A percentile compares a stretch with the other conserved stretches of the same genome.
phyloP scores from a whole-genome alignment of 2,797 vertebrate species.

The Ambastaia sidthimunki region DNA sequence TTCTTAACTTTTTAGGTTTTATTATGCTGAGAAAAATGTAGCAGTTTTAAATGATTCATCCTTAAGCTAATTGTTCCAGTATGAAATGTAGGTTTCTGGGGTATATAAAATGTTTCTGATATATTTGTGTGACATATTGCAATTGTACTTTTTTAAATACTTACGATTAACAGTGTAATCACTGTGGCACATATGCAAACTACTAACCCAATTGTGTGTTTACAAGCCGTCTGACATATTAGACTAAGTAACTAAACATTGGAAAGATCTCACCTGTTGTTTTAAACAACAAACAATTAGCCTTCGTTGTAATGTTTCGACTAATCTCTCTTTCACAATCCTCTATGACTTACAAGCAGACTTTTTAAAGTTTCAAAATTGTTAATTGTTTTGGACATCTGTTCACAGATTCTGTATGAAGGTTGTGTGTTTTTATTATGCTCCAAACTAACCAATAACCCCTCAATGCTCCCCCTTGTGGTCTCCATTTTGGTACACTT shows the following conservation, averaged over 20 bases:
- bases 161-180: slow-evolving; percentile 12
- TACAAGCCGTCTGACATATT: slow-evolving; percentile 5
- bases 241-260: neutral
- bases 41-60: slow-evolving; percentile 29
- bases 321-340: neutral
- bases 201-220: slow-evolving; percentile 18
- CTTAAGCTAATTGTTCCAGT: neutral
- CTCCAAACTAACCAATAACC: slow-evolving; percentile 58
- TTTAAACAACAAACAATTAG: neutral
- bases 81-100: slow-evolving; percentile 5
- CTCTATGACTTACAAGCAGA: neutral
- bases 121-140: slow-evolving; percentile 29
- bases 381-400: slow-evolving; percentile 24
- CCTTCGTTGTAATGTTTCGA: neutral
- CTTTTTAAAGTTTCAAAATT: slow-evolving; percentile 30
- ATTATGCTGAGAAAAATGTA: neutral
- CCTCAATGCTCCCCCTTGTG: slow-evolving; percentile 54
- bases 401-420: slow-evolving; percentile 33
- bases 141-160: slow-evolving; percentile 18
- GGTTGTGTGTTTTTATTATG: slow-evolving; percentile 36
- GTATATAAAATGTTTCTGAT: slow-evolving; percentile 1
- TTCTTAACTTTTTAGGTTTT: slow-evolving; percentile 8
- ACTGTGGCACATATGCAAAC: slow-evolving; percentile 32
- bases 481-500: slow-evolving; percentile 26
- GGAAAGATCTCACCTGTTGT: slow-evolving; percentile 2